Percentiles rank a stretch among this genome's conserved stretches.
These are phyloP conservation scores for Caenorhabditis brenneri DNA, from an alignment of 1,140 invertebrate species.

Conservation along the genomic window DNA sequence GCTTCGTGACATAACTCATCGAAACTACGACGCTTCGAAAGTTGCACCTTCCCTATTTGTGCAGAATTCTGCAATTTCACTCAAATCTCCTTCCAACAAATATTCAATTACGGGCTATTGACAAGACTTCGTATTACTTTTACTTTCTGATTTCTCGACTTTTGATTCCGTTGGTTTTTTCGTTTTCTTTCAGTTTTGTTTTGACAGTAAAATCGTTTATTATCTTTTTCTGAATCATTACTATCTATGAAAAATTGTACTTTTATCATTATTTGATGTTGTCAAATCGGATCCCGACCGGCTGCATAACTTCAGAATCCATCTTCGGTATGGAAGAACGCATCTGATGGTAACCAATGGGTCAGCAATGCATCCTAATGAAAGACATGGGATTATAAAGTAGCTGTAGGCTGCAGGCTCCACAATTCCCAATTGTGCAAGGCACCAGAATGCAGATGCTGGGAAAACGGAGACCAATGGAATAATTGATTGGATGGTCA, in stretches of 20 bases:
- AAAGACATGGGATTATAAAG: slow-evolving; percentile 17
- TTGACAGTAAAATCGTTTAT: background rate
- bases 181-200: background rate
- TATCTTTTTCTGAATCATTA: background rate
- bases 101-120: slow-evolving; percentile 39
- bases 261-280: background rate
- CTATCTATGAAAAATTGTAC: background rate
- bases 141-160: background rate
- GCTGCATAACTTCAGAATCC: background rate
- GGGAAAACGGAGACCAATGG: slow-evolving; percentile 14
- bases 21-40: slow-evolving; percentile 34
- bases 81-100: slow-evolving; percentile 6
- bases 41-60: background rate
- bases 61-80: slow-evolving; percentile 2
- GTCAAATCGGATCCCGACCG: background rate
- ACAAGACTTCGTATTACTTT: background rate
- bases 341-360: slow-evolving; percentile 3
- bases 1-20: background rate
- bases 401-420: slow-evolving; percentile 20
- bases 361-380: slow-evolving; percentile 1
- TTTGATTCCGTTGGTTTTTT: background rate
- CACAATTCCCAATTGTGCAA: slow-evolving; percentile 6
- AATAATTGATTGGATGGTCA: slow-evolving; percentile 35
- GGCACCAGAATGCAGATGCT: slow-evolving; percentile 5
- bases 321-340: slow-evolving; percentile 13